These are phyloP conservation scores for Morus bassanus DNA, from an alignment of 2,797 vertebrate genomes.

Conservation along the genomic window DNA sequence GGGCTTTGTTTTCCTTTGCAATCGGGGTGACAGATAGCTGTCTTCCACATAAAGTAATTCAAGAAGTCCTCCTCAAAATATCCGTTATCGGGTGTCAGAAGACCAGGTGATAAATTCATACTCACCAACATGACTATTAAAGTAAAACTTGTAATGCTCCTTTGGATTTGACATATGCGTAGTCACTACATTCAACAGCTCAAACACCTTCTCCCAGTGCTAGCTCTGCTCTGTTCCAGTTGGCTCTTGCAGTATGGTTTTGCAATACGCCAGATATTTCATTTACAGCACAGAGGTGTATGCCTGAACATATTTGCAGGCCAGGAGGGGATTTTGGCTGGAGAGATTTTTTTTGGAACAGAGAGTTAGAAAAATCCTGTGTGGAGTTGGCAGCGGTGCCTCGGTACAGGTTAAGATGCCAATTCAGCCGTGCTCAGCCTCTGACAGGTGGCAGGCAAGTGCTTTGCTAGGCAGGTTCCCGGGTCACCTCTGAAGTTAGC, in stretches of 20 bases:
- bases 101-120: neutral
- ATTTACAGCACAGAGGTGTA: conserved; percentile 57
- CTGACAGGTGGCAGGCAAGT: neutral
- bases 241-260: neutral
- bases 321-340: conserved; percentile 58
- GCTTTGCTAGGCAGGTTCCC: neutral
- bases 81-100: neutral
- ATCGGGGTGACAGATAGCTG: neutral
- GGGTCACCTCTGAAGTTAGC: neutral
- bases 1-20: neutral
- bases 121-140: neutral
- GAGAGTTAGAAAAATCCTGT: conserved; percentile 10
- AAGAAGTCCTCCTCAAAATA: neutral
- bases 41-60: neutral
- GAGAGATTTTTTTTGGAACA: neutral
- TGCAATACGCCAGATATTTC: conserved; percentile 40
- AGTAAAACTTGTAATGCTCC: neutral
- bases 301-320: conserved; percentile 53
- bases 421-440: neutral
- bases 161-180: neutral
- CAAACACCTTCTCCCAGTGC: conserved; percentile 34
- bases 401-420: neutral
- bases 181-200: conserved; percentile 24
- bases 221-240: conserved; percentile 49
- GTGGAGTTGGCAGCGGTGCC: neutral